phyloP scores from a whole-genome alignment of 2,113 vertebrate genomes.

The Cyprinodon tularosa region DNA sequence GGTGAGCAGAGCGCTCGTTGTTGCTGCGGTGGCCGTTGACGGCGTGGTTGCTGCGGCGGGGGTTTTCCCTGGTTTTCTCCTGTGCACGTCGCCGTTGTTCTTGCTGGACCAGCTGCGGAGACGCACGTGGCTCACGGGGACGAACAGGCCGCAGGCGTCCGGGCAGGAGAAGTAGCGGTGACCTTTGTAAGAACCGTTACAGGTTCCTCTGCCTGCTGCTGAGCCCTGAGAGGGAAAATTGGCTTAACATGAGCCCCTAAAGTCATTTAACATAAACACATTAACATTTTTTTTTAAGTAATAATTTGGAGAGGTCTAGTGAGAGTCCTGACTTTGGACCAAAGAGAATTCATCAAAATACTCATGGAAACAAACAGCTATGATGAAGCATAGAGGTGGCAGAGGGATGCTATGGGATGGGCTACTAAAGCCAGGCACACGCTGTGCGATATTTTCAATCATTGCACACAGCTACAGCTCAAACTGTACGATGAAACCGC shows the following conservation, averaged over 20 bases:
- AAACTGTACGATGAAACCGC: too few species aligned
- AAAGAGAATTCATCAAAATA: too few species aligned
- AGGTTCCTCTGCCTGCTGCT: slow-evolving; percentile 63
- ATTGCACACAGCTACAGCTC: too few species aligned
- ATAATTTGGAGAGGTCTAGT: too few species aligned
- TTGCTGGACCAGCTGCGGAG: slow-evolving; percentile 36
- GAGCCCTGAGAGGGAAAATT: slow-evolving; percentile 47
- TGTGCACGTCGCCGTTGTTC: slow-evolving; percentile 11
- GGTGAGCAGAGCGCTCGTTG: slow-evolving; percentile 2
- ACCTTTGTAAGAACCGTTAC: slow-evolving; percentile 79
- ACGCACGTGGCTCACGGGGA: slow-evolving; percentile 69
- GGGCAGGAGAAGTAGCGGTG: slow-evolving; percentile 80
- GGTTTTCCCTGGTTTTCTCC: slow-evolving; percentile 20
- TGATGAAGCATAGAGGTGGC: too few species aligned
- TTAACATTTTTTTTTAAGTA: too few species aligned
- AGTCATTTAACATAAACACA: neutral
- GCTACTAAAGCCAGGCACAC: too few species aligned
- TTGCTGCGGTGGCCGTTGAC: slow-evolving; percentile 7
- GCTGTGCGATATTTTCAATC: too few species aligned
- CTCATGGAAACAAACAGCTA: too few species aligned
- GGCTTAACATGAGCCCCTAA: neutral
- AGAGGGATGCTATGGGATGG: too few species aligned
- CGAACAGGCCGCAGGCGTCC: slow-evolving; percentile 78
- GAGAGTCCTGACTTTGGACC: too few species aligned
- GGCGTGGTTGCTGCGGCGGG: slow-evolving; percentile 1